Evolutionary conservation across 2,888 invertebrate species (phyloP).

Genomic region (Lissonota sp.): DNA sequence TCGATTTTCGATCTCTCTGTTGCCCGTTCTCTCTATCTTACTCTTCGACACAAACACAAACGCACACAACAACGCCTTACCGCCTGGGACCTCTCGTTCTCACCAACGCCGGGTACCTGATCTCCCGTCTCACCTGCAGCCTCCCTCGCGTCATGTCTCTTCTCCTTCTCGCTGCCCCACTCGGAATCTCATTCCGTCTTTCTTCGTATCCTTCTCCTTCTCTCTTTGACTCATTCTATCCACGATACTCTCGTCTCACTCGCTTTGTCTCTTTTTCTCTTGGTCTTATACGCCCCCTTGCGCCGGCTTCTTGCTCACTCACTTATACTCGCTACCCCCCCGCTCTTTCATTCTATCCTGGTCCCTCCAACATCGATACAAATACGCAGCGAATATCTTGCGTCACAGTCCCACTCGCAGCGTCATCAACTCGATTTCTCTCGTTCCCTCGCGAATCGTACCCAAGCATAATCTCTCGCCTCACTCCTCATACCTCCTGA

Average conservation of each 20-base stretch:
- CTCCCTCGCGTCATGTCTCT: constrained; percentile 58
- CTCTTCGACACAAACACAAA: constrained; percentile 17
- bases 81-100: constrained; percentile 57
- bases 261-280: constrained; percentile 23
- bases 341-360: constrained; percentile 34
- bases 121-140: constrained; percentile 65
- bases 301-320: constrained; percentile 24
- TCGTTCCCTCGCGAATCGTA: constrained; percentile 5
- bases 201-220: constrained; percentile 30
- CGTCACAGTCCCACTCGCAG: constrained; percentile 37
- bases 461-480: not conserved
- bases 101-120: constrained; percentile 59
- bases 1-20: constrained; percentile 38
- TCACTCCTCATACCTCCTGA: not conserved
- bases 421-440: constrained; percentile 28
- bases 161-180: constrained; percentile 51
- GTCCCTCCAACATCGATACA: constrained; percentile 28
- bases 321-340: constrained; percentile 16
- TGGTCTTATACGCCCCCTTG: constrained; percentile 53
- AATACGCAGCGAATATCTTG: constrained; percentile 19
- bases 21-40: constrained; percentile 31
- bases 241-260: constrained; percentile 18
- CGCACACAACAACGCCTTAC: constrained; percentile 24
- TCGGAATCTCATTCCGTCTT: constrained; percentile 39
- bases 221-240: constrained; percentile 1